Evolutionary conservation across 2,113 vertebrate species (phyloP).

Genomic region (Solea senegalensis): DNA sequence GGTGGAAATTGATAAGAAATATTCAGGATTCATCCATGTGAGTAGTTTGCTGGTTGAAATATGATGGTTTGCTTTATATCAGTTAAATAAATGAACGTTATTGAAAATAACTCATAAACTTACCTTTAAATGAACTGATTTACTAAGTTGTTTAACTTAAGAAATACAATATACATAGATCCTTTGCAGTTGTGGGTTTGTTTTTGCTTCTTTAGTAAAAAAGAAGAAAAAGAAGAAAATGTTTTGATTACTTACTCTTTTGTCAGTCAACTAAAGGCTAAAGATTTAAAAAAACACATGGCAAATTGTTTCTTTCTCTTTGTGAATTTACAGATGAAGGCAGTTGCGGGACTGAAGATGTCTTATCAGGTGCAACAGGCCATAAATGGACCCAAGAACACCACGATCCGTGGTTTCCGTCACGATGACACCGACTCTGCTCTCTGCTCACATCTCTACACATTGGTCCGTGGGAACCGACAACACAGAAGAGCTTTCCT

Average conservation of each 20-base stretch:
- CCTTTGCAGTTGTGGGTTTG: no score
- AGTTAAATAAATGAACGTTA: not conserved
- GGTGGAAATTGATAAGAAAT: conserved; percentile 99
- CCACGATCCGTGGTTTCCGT: conserved; percentile 89
- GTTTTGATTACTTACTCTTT: no score
- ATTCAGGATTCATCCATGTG: conserved; percentile 98
- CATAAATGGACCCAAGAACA: conserved; percentile 84
- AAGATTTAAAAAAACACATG: not conserved
- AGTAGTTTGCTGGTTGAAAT: conserved; percentile 64
- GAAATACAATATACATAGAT: no score
- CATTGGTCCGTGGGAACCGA: conserved; percentile 94
- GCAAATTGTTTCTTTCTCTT: not conserved
- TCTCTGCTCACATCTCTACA: conserved; percentile 93
- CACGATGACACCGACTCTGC: conserved; percentile 89
- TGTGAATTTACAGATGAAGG: conserved; percentile 91
- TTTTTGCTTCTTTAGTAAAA: no score
- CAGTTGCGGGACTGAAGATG: conserved; percentile 99
- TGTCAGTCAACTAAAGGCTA: no score
- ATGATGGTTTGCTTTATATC: no score
- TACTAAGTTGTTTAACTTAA: no score
- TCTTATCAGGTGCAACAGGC: conserved; percentile 97
- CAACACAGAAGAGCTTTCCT: conserved; percentile 97
- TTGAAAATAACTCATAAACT: not conserved
- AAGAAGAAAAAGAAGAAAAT: no score
- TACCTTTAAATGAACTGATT: no score